Evolutionary conservation across 1,140 invertebrate genomes (phyloP), one percentile per base, ranked within the genome.

Genomic region (Anoplolepis gracilipes): DNA sequence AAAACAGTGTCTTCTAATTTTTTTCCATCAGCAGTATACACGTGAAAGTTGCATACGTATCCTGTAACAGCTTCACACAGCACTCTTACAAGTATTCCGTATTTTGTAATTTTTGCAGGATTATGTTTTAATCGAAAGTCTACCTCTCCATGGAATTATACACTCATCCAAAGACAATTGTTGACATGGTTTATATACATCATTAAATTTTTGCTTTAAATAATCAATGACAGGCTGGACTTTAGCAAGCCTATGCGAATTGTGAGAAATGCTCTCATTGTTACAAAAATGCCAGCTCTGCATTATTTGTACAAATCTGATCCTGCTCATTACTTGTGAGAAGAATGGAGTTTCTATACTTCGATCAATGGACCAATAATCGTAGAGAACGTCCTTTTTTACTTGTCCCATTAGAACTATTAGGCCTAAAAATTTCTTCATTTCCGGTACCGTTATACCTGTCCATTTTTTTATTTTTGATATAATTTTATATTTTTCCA

Each of bases 391-490:
- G 22, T 82, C 90, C 69, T 89, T 90, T 64, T 82, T 93, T 73
- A 89, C 94, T 91, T 85, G 90, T 65, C 94, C 93, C 77, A 86
- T 86, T 6, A 82, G 78, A 75, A 82, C n/a, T 1, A 86, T 86
- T 13, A 82, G 78, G 1, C 78, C 70, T 13, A 86, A 82, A 76
- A 86, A 82, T 46, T 70, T 82, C 61, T 82, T 86, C 85, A 86
- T 81, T 62, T 86, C 70, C 2, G 77, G 7, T 4, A 86, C 49
- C 22, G 85, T 86, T 4, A 86, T 19, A 8, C 81, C 76, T 22
- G 0, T 76, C 78, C 85, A 82, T 33, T 76, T 86, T 86, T 36
- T 62, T 82, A 67, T 28, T 65, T 25, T 86, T 85, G 36, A 73
- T 57, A 11, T n/a, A 86, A 69, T 86, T 82, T 22, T 75, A 86